Conservation (phyloP, 1,140 invertebrate species). For the Sinonovacula constricta region DNA sequence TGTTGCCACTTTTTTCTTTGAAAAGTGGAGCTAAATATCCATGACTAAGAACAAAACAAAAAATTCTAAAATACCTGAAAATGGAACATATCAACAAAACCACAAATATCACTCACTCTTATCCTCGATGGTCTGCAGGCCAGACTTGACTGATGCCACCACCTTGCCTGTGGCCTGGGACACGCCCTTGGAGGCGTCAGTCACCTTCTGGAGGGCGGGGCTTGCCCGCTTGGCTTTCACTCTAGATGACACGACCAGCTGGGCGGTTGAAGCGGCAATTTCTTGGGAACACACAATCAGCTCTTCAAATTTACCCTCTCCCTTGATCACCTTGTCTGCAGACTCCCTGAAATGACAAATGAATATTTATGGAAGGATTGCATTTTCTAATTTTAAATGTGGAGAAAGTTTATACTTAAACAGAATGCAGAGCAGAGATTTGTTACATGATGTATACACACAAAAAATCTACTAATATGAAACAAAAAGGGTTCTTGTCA, state of each 20-base stretch:
- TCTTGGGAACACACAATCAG: constrained; percentile 98
- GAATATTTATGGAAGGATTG: no score
- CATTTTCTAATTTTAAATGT: no score
- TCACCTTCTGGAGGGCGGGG: constrained; percentile 87
- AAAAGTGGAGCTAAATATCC: not conserved
- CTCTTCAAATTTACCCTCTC: constrained; percentile 93
- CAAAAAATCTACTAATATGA: no score
- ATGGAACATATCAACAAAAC: constrained; percentile 58
- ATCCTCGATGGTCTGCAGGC: constrained; percentile 91
- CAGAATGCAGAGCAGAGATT: no score
- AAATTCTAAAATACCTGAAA: not conserved
- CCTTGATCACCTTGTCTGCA: constrained; percentile 94
- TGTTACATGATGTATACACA: no score
- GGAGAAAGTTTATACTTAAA: no score
- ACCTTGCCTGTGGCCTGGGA: constrained; percentile 93
- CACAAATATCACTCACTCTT: constrained; percentile 81
- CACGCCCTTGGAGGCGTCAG: constrained; percentile 91
- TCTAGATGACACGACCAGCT: constrained; percentile 95
- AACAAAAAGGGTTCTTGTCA: no score
- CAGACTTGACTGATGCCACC: constrained; percentile 94
- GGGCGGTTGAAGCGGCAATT: constrained; percentile 97
- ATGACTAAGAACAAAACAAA: not conserved
- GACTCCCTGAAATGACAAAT: constrained; percentile 85
- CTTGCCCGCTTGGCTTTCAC: constrained; percentile 89
- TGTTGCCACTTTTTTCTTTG: not conserved